A percentile compares a stretch with the other conserved stretches of the same genome.
Evolutionary conservation across 2,797 vertebrate species (phyloP).

Genomic region (Amazona finschi): DNA sequence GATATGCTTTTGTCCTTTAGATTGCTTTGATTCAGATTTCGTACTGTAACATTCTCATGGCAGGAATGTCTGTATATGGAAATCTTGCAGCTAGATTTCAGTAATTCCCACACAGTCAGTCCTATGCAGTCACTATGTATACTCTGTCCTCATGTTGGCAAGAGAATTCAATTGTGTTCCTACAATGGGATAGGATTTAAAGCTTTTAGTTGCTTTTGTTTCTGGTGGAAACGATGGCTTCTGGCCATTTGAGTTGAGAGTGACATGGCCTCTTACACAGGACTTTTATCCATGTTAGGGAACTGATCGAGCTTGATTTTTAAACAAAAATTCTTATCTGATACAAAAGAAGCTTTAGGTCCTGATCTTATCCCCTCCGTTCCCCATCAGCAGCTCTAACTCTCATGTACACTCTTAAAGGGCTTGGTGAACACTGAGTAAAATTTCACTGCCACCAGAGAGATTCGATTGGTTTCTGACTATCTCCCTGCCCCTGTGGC

Average conservation of each 20-base stretch:
- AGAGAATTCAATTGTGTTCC: conserved; percentile 50
- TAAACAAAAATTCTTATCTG: neutral
- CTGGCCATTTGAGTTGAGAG: conserved; percentile 13
- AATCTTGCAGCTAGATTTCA: conserved; percentile 68
- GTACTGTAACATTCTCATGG: neutral
- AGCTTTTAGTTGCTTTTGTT: conserved; percentile 60
- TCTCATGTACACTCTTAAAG: neutral
- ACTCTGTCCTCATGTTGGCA: conserved; percentile 52
- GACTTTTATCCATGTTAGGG: conserved; percentile 3
- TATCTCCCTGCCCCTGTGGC: neutral
- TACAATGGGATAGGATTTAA: conserved; percentile 64
- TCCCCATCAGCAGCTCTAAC: neutral
- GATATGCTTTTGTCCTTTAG: conserved; percentile 48
- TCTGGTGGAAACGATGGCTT: conserved; percentile 64
- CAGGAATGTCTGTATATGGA: conserved; percentile 54
- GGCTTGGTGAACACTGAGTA: neutral
- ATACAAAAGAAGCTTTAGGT: neutral
- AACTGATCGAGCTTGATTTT: conserved; percentile 8
- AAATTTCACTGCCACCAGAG: neutral
- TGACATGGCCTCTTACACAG: conserved; percentile 20
- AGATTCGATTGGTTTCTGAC: neutral
- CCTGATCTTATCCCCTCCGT: neutral
- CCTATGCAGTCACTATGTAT: conserved; percentile 48
- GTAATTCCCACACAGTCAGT: conserved; percentile 68
- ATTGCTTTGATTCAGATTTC: conserved; percentile 44